Conservation (phyloP, 2,797 vertebrate species). For the Gymnoscopelus microlampas region DNA sequence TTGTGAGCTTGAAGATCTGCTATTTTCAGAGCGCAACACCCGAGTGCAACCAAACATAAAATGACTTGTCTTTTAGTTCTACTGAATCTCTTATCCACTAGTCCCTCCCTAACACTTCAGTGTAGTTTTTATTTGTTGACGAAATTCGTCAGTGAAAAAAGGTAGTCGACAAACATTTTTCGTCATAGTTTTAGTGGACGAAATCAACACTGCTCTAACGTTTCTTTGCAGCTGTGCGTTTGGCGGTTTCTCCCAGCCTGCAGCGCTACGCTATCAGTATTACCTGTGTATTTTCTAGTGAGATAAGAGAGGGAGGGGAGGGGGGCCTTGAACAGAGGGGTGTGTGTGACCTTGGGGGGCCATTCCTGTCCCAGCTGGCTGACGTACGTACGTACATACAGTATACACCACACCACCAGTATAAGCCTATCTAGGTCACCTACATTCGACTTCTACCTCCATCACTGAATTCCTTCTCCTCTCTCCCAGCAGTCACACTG, state of each 20-base stretch:
- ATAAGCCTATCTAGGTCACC: constrained; percentile 68
- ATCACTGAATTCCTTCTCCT: constrained; percentile 10
- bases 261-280: constrained; percentile 23
- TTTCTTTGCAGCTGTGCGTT: background rate
- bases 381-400: no score
- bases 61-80: no score
- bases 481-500: constrained; percentile 22
- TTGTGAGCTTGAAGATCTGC: no score
- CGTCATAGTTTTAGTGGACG: no score
- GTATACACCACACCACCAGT: constrained; percentile 8
- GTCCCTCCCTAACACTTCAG: no score
- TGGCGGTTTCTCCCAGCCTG: background rate
- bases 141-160: no score
- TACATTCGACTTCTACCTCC: constrained; percentile 28
- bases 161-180: no score
- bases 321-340: constrained; percentile 34
- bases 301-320: constrained; percentile 20
- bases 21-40: no score
- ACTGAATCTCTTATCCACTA: no score
- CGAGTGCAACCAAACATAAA: no score
- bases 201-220: no score
- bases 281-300: constrained; percentile 30
- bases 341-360: constrained; percentile 35
- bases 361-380: background rate
- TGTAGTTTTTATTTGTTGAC: no score